Conservation (phyloP, 1,140 invertebrate species). For the Diploscapter pachys region DNA sequence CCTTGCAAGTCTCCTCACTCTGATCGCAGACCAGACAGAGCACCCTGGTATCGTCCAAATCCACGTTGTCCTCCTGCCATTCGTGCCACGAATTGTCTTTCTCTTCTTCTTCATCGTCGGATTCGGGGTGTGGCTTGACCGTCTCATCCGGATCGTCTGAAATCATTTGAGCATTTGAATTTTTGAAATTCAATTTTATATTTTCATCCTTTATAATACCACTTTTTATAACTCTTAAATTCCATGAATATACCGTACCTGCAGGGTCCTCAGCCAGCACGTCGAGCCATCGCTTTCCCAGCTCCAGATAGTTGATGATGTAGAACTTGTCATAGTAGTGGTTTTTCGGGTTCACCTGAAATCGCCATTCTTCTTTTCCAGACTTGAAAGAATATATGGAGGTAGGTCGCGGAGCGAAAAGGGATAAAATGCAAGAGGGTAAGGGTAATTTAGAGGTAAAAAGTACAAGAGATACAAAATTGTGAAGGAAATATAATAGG, state of each 20-base stretch:
- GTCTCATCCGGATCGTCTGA: constrained; percentile 55
- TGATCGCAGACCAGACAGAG: constrained; percentile 54
- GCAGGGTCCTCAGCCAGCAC: constrained; percentile 59
- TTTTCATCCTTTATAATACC: too few relatives aligned
- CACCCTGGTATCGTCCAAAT: constrained; percentile 51
- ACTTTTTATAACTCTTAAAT: too few relatives aligned
- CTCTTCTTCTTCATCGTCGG: constrained; percentile 56
- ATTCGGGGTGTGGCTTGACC: constrained; percentile 58
- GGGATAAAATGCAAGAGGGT: too few relatives aligned
- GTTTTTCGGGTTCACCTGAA: constrained; percentile 54
- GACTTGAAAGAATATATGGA: too few relatives aligned
- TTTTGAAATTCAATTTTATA: too few relatives aligned
- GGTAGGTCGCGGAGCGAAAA: too few relatives aligned
- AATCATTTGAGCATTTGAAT: too few relatives aligned
- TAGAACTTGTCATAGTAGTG: constrained; percentile 59
- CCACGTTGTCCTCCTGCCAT: constrained; percentile 58
- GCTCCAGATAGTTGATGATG: constrained; percentile 58
- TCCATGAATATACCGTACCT: constrained; percentile 54
- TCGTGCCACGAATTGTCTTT: constrained; percentile 49
- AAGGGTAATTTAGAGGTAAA: too few relatives aligned
- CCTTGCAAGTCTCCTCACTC: constrained; percentile 41
- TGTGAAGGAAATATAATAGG: too few relatives aligned
- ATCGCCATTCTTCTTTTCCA: not conserved
- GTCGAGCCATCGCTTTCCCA: constrained; percentile 58
- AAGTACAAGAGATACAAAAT: too few relatives aligned